Base-by-base conservation (phyloP, 2,113 vertebrate species). In the Aegotheles bennettii region DNA sequence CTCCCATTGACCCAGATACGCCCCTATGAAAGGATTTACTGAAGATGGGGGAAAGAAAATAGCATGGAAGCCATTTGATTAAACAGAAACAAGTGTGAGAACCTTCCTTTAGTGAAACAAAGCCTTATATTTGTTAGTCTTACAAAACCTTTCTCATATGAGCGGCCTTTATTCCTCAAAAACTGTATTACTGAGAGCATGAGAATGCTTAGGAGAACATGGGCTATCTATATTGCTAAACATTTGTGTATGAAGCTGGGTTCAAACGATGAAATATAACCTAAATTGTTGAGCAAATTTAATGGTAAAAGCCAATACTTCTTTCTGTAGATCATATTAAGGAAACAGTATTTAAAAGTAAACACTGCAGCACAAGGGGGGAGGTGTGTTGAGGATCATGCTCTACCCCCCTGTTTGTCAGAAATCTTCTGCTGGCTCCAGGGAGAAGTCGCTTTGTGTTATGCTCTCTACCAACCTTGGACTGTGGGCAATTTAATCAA, bases 401-500 rank as follows among this genome's bases (percentile, higher is more conserved):
- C 20, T 61, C n/a, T 25, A 29, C 40, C 47, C 70, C 35, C 16
- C 6, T 20, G 56, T 43, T 53, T 14, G 15, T 70, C 90, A 65
- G 45, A 86, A 71, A 83, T 29, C 57, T n/a, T 96, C 75, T 96
- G 48, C 57, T 82, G 8, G 8, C 67, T 64, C 94, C 42, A 4
- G 42, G 33, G 59, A 79, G 60, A 91, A 93, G 86, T 86, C 23
- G 2, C 50, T 93, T 87, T 29, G 36, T 54, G 71, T 94, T 69
- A 64, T 23, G 48, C 73, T 96, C 92, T 93, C 78, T 29, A 81
- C 91, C 82, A 93, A 26, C 88, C 87, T 83, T 83, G 79, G 91
- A 85, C 78, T 87, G 84, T 50, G 91, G 86, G 87, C 92, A 81
- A 63, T 83, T 93, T 71, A 97, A 91, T 91, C 90, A 96, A 61